Evolutionary conservation across 2,113 vertebrate genomes (phyloP), one percentile per base, ranked within the genome.

Genomic region (Willisornis vidua): DNA sequence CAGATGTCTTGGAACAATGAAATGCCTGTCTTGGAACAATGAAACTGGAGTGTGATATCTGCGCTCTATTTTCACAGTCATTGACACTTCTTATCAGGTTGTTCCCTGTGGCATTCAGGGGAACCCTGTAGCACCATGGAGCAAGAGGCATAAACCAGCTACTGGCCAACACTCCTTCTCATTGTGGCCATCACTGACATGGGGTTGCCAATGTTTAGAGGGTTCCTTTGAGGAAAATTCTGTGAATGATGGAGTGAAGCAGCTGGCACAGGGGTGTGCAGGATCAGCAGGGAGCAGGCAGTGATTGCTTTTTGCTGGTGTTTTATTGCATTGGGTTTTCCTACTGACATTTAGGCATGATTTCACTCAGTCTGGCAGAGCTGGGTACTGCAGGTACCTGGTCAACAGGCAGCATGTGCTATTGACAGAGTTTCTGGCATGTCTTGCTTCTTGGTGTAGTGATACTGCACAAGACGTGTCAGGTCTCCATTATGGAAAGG

Each of bases 31-130:
- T 79, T 4, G 1, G 59, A 72, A 61, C 29, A 39, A 12, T 7
- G 45, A 59, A 91, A 73, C 43, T 4, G 3, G 33, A 72, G 15
- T 1, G 1, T 68, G 80, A 73, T 20, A 24, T 39, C 72, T 45
- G 35, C 0, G 0, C 23, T 37, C 11, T 17, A 9, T 80, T 83
- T 71, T 73, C 37, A 33, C 1, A 48, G 46, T 48, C 54, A 31
- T 1, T 19, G 67, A 29, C 22, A 7, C 19, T 62, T 70, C 89
- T 81, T 51, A 33, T 31, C 54, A 46, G 1, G 1, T 59, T 43
- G 39, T 2, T 59, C 49, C 24, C 8, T 26, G 33, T 33, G 45
- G 28, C 0, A 0, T 37, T 28, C 0, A 2, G 6, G 14, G 28
- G 19, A 41, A 10, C 19, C 16, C 10, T 2, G 3, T 10, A 35